Evolutionary conservation across 2,797 vertebrate species (phyloP).

Genomic region (Oryzias sinensis): DNA sequence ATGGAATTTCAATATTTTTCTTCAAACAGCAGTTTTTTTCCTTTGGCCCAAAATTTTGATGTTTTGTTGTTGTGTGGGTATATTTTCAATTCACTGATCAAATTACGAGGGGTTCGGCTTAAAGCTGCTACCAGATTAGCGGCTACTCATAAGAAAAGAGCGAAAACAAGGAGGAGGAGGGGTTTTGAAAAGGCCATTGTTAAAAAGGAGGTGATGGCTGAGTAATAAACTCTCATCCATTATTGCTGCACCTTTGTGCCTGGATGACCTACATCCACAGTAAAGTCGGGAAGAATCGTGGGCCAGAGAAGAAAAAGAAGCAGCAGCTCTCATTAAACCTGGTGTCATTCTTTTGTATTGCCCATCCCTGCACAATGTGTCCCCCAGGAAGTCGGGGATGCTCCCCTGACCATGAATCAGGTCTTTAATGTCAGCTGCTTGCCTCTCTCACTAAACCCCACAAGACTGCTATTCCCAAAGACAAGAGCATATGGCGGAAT

Average conservation of each 20-base stretch:
- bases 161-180: constrained; percentile 8
- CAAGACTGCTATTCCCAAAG: constrained; percentile 26
- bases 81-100: constrained; percentile 41
- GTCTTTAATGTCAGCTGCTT: constrained; percentile 30
- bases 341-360: constrained; percentile 30
- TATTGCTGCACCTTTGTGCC: constrained; percentile 41
- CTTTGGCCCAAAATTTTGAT: constrained; percentile 43
- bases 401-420: constrained; percentile 18
- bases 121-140: constrained; percentile 32
- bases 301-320: constrained; percentile 21
- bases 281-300: constrained; percentile 17
- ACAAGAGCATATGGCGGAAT: constrained; percentile 10
- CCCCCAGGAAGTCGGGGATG: constrained; percentile 18
- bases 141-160: constrained; percentile 25
- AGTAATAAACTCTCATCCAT: constrained; percentile 36
- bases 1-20: constrained; percentile 9
- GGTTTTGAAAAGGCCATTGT: background rate
- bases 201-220: constrained; percentile 15
- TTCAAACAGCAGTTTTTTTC: constrained; percentile 34
- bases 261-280: constrained; percentile 34
- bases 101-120: constrained; percentile 29
- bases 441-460: constrained; percentile 32
- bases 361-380: constrained; percentile 35
- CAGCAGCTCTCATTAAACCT: constrained; percentile 48
- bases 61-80: constrained; percentile 40